Percentiles rank a stretch among this genome's conserved stretches.
phyloP scores from a whole-genome alignment of 2,113 vertebrate species.

The Todiramphus chloris region DNA sequence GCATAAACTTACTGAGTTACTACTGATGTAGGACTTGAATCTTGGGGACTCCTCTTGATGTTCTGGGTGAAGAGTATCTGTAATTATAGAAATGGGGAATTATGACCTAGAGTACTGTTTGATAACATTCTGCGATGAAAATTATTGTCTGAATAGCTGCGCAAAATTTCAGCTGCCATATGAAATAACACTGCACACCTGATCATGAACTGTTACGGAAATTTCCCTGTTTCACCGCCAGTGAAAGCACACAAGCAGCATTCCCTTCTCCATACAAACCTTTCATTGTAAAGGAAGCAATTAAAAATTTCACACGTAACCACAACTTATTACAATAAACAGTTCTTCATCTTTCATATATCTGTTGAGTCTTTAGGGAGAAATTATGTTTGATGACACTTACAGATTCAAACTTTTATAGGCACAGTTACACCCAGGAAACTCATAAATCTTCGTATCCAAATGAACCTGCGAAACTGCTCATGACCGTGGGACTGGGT shows the following conservation, averaged over 20 bases:
- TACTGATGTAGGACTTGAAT: not conserved
- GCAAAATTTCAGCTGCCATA: not conserved
- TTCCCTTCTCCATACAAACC: not conserved
- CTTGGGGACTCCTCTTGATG: not conserved
- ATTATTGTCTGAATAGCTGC: not conserved
- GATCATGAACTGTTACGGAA: not conserved
- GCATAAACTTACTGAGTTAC: not conserved
- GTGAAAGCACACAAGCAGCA: slow-evolving; percentile 14
- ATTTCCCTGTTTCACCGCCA: not conserved
- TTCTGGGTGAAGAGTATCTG: not conserved
- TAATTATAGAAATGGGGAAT: not conserved
- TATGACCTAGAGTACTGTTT: not conserved
- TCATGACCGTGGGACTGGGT: not conserved
- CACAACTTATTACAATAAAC: not conserved
- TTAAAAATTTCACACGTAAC: not conserved
- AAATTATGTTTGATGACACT: not conserved
- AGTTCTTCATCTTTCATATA: not conserved
- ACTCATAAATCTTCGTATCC: not conserved
- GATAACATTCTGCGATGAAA: not conserved
- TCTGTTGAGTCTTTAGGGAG: not conserved
- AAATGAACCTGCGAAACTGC: not conserved
- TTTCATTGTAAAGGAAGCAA: slow-evolving; percentile 29
- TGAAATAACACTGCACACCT: not conserved
- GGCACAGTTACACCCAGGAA: slow-evolving; percentile 19
- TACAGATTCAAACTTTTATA: not conserved